Evolutionary conservation across 2,888 invertebrate species (phyloP).

Genomic region (Agonopterix alstromeriana): DNA sequence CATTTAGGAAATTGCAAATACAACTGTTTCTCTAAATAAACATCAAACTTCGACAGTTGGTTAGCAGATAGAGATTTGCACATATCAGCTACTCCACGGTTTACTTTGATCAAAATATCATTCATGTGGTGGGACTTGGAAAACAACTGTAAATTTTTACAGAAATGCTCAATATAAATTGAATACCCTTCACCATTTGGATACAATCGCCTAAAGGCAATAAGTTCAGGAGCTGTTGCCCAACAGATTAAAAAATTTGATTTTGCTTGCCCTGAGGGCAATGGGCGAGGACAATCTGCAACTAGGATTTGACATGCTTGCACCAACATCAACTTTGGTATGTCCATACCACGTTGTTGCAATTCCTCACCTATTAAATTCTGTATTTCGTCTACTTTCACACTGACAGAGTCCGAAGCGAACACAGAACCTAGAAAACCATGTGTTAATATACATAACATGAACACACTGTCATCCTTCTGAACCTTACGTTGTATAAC

Average conservation of each 20-base stretch:
- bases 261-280: not conserved
- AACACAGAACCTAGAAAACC: not conserved
- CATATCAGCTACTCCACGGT: not conserved
- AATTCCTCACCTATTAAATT: not conserved
- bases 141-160: not conserved
- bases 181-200: not conserved
- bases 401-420: not conserved
- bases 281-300: not conserved
- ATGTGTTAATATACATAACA: not conserved
- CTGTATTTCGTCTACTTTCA: not conserved
- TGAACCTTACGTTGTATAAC: not conserved
- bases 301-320: not conserved
- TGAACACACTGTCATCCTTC: slow-evolving; percentile 1
- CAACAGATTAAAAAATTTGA: not conserved
- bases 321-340: not conserved
- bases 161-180: not conserved
- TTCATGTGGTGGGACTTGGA: not conserved
- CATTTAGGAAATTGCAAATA: not conserved
- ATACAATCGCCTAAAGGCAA: not conserved
- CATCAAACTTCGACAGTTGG: not conserved
- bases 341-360: not conserved
- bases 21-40: not conserved
- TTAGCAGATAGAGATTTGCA: not conserved
- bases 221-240: not conserved
- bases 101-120: not conserved